phyloP scores from a whole-genome alignment of 1,140 invertebrate genomes.

The Nymphalis io region DNA sequence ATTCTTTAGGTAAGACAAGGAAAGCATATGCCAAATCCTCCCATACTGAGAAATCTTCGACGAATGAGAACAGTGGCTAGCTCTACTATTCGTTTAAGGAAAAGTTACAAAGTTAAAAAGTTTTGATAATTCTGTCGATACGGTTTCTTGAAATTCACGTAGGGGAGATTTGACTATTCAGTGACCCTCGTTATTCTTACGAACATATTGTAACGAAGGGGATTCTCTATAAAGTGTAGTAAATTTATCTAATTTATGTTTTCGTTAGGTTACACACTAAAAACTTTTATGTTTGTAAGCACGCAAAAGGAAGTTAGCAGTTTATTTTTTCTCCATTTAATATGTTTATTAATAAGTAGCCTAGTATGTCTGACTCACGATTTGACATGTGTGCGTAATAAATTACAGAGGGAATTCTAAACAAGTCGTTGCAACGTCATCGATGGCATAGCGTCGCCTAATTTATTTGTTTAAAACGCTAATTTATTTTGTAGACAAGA shows the following conservation, averaged over 20 bases:
- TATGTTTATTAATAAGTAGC: slow-evolving; percentile 71
- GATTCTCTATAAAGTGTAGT: slow-evolving; percentile 73
- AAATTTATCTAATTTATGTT: slow-evolving; percentile 80
- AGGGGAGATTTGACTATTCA: slow-evolving; percentile 67
- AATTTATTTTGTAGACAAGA: slow-evolving; percentile 31
- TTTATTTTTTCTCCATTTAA: slow-evolving; percentile 63
- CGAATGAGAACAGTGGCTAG: slow-evolving; percentile 55
- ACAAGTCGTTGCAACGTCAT: slow-evolving; percentile 58
- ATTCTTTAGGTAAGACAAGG: slow-evolving; percentile 53
- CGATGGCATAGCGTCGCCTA: slow-evolving; percentile 45
- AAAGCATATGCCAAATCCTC: slow-evolving; percentile 49
- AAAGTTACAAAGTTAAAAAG: slow-evolving; percentile 78
- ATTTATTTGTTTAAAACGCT: slow-evolving; percentile 45
- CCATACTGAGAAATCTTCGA: slow-evolving; percentile 8
- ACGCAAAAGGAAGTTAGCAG: slow-evolving; percentile 76
- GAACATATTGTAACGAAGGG: slow-evolving; percentile 78
- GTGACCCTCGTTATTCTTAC: slow-evolving; percentile 72
- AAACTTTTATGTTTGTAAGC: slow-evolving; percentile 75
- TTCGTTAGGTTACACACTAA: slow-evolving; percentile 75
- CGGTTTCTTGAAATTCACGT: slow-evolving; percentile 58
- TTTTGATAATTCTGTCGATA: slow-evolving; percentile 77
- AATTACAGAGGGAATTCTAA: slow-evolving; percentile 64
- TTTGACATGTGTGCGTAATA: slow-evolving; percentile 54
- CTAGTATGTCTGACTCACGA: slow-evolving; percentile 62
- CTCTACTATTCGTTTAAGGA: slow-evolving; percentile 60